Percentiles rank a stretch among this genome's conserved stretches.
These are phyloP conservation scores for Pleuronectes platessa DNA, from an alignment of 2,113 vertebrate genomes.

Conservation along the genomic window DNA sequence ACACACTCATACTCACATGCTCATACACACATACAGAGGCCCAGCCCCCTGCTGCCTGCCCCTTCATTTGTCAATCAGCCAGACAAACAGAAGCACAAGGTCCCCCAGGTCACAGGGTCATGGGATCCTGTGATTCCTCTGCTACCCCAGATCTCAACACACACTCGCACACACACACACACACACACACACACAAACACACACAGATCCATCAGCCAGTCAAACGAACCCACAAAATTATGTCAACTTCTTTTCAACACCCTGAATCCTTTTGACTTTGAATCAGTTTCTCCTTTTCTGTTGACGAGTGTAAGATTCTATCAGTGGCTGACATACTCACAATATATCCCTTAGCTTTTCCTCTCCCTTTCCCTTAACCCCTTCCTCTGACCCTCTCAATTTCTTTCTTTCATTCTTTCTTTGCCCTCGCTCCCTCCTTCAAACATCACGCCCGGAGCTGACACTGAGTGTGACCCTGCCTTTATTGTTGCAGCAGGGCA, in stretches of 20 bases:
- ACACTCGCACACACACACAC: conserved; percentile 13
- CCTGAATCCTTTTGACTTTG: conserved; percentile 47
- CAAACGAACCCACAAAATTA: background rate
- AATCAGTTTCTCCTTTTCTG: conserved; percentile 25
- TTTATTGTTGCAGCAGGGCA: conserved; percentile 78
- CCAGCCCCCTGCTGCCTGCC: conserved; percentile 55
- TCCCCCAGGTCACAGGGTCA: conserved; percentile 74
- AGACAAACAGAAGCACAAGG: conserved; percentile 82
- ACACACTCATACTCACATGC: conserved; percentile 48
- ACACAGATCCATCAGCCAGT: background rate
- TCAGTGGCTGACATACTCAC: conserved; percentile 16
- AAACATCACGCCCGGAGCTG: conserved; percentile 71
- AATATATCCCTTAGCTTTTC: conserved; percentile 37
- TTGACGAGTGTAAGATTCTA: conserved; percentile 32
- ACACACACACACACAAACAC: conserved; percentile 12
- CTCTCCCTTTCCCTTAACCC: conserved; percentile 33
- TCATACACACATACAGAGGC: conserved; percentile 49
- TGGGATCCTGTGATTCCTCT: conserved; percentile 67
- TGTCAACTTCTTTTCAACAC: conserved; percentile 31
- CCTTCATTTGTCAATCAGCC: conserved; percentile 81
- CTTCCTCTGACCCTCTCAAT: conserved; percentile 15
- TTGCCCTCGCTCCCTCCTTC: conserved; percentile 52
- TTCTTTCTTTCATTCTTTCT: conserved; percentile 22
- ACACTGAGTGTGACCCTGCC: conserved; percentile 80
- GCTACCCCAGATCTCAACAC: conserved; percentile 35